Conservation (phyloP, 2,797 vertebrate genomes). For the Parambassis ranga region DNA sequence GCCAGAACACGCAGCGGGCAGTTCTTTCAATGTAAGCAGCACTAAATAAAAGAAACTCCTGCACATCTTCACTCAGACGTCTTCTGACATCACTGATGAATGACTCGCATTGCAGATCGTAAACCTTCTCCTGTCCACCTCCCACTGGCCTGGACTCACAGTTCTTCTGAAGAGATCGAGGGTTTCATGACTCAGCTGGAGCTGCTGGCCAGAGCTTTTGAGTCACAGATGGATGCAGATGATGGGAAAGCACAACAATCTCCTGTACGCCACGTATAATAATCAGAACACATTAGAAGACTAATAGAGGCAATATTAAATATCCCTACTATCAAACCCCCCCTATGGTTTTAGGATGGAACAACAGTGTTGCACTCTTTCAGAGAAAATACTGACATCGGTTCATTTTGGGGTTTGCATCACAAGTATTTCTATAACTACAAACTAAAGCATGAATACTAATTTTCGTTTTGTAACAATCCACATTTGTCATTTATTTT, state of each 20-base stretch:
- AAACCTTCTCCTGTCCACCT: conserved; percentile 66
- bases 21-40: conserved; percentile 78
- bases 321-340: not conserved
- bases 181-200: conserved; percentile 71
- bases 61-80: not conserved
- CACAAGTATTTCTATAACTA: conserved; percentile 13
- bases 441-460: conserved; percentile 62
- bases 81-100: not conserved
- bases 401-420: too few species aligned
- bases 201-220: conserved; percentile 48
- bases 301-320: too few species aligned
- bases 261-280: too few species aligned
- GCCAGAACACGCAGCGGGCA: conserved; percentile 59
- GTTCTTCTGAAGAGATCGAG: conserved; percentile 61
- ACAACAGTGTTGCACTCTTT: not conserved
- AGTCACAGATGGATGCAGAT: conserved; percentile 29
- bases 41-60: not conserved
- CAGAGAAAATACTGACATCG: not conserved
- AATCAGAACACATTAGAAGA: too few species aligned
- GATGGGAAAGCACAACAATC: too few species aligned
- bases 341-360: not conserved
- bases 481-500: conserved; percentile 83
- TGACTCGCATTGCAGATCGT: conserved; percentile 66
- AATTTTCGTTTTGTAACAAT: conserved; percentile 83
- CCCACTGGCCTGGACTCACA: conserved; percentile 77